Evolutionary conservation across 1,140 invertebrate genomes (phyloP), one percentile per base, ranked within the genome.

Genomic region (Panulirus ornatus): DNA sequence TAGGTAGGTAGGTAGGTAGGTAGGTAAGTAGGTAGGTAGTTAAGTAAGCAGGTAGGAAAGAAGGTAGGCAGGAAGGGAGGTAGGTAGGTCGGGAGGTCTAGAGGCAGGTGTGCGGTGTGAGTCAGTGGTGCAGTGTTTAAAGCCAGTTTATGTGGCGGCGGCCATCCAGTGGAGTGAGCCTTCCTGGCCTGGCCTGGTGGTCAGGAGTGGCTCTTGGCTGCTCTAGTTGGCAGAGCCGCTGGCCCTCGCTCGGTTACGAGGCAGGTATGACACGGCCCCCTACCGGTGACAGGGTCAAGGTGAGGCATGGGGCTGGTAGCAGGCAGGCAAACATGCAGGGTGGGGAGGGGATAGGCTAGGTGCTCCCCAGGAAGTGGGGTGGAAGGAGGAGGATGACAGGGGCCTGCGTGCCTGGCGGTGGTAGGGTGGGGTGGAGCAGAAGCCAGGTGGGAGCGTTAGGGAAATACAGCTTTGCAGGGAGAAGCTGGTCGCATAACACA

Each of bases 11-110:
- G 44, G 38, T 9, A 8, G 42, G 79, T n/a, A 6, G 2, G 30
- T 16, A 22, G 38, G 51, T 38, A 63, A 51, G n/a, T n/a, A 54
- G 54, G 63, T 47, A n/a, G n/a, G 19, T 66, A 19, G 34, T n/a
- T 38, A n/a, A 38, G 82, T 11, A 36, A 22, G 38, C 38, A 63
- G 19, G 63, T 30, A n/a, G n/a, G 42, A 6, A n/a, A 30, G 6
- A 6, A 82, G 54, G 47, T n/a, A 27, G 47, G 54, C 16, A 66
- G 44, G 42, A n/a, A 84, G 83, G 42, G 27, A 36, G 83, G n/a
- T 22, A 82, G 73, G 73, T n/a, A n/a, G 34, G 73, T 76, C 34
- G 42, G 73, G 8, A 76, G 73, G 44, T 76, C 38, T 8, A 38
- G 36, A 42, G 71, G 71, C 34, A 14, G 42, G 76, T 51, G 44